Evolutionary conservation across 2,888 invertebrate species (phyloP), one percentile per base, ranked within the genome.

Genomic region (Nysson spinosus): DNA sequence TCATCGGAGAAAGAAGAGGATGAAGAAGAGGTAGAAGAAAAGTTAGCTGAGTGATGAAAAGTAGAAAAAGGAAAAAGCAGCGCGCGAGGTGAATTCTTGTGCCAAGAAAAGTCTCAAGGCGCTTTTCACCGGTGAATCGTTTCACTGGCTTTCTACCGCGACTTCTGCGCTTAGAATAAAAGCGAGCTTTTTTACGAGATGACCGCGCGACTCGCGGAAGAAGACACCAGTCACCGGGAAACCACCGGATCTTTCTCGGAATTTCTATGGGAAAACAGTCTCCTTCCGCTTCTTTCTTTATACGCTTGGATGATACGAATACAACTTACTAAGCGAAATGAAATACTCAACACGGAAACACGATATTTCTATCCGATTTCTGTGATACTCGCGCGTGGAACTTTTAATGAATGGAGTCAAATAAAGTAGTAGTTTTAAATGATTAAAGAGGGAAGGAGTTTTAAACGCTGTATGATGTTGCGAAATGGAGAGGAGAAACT

Each of bases 21-120:
- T 5, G 19, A 49, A 9, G 26, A 26, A 7, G 26, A 20, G 7
- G 14, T 37, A 51, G 39, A 42, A 11, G 30, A 32, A 42, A 17
- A 77, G 67, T 76, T 69, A 76, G 68, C 69, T 73, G 68, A 78
- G 76, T 69, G 77, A 74, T 35, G 69, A 46, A 71, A 64, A 63
- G 14, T 32, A 72, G 57, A 75, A 76, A 78, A 78, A 73, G 70
- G 69, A 75, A 58, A 43, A 62, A 50, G 34, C 39, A 58, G 62
- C 47, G 37, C 34, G 39, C 26, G 37, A 37, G 16, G 50, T n/a
- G 11, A 9, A 42, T 56, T 55, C 66, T 55, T 39, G 39, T 63
- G 79, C 72, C 73, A 74, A 72, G 72, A 73, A 73, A 71, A 64
- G 70, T 73, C 73, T 68, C 60, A 46, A 58, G 69, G 69, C 62